These are phyloP conservation scores for Melanostoma scalare DNA, from an alignment of 2,888 invertebrate species.

Conservation along the genomic window DNA sequence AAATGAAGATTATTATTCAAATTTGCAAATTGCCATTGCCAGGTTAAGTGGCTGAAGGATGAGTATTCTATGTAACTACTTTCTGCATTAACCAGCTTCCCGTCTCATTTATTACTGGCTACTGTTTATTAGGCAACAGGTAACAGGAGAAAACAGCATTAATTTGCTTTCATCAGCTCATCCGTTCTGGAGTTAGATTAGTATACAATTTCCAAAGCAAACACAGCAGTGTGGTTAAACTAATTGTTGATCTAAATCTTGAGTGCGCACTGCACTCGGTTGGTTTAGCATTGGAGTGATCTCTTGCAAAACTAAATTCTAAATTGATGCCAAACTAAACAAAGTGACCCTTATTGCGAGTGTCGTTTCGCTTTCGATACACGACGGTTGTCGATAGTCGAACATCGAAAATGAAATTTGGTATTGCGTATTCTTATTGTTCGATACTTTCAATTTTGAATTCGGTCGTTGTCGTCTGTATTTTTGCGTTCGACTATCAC, in stretches of 20 bases:
- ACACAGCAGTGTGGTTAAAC: slow-evolving; percentile 57
- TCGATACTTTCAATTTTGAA: too few relatives aligned
- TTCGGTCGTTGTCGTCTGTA: too few relatives aligned
- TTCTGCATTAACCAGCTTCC: slow-evolving; percentile 44
- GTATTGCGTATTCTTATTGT: too few relatives aligned
- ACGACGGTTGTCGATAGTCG: too few relatives aligned
- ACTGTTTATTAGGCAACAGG: slow-evolving; percentile 53
- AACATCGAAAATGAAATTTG: too few relatives aligned
- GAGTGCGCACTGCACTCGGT: slow-evolving; percentile 17
- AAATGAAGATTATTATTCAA: background rate
- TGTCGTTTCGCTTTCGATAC: too few relatives aligned
- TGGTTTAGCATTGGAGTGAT: slow-evolving; percentile 20
- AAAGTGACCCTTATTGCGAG: too few relatives aligned
- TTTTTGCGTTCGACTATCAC: too few relatives aligned
- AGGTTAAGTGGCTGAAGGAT: slow-evolving; percentile 12
- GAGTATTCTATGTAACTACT: slow-evolving; percentile 33
- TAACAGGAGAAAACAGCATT: slow-evolving; percentile 13
- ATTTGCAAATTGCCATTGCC: slow-evolving; percentile 8
- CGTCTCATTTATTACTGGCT: slow-evolving; percentile 54
- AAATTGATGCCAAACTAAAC: slow-evolving; percentile 43
- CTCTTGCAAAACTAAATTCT: background rate
- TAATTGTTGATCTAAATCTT: slow-evolving; percentile 70
- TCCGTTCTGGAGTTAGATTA: slow-evolving; percentile 56
- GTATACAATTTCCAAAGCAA: slow-evolving; percentile 55
- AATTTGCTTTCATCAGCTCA: slow-evolving; percentile 62